Evolutionary conservation across 2,113 vertebrate genomes (phyloP).

Genomic region (Phalacrocorax carbo): DNA sequence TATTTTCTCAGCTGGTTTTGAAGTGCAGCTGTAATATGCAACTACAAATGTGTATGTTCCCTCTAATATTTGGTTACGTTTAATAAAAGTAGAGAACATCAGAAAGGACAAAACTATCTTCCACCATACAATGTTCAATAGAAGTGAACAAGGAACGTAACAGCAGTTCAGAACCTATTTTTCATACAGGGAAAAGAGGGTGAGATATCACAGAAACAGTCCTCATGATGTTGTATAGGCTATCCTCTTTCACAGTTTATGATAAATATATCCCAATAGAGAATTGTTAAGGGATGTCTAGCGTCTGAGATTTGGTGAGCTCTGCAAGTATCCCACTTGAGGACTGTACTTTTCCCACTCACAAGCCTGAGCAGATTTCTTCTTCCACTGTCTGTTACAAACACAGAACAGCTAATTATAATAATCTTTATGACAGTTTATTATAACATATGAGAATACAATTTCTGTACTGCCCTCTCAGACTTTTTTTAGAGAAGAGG

Average conservation of each 20-base stretch:
- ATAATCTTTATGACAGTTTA: neutral
- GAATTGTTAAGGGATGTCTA: neutral
- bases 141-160: neutral
- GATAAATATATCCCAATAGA: neutral
- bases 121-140: neutral
- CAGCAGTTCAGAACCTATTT: neutral
- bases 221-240: neutral
- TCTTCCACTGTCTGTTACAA: neutral
- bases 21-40: neutral
- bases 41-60: neutral
- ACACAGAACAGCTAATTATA: neutral
- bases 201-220: neutral
- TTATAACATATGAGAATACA: neutral
- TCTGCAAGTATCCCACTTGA: neutral
- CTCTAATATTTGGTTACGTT: neutral
- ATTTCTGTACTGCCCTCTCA: neutral
- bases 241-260: neutral
- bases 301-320: neutral
- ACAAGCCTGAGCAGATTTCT: neutral
- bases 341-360: neutral
- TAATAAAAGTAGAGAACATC: neutral
- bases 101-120: neutral
- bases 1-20: neutral
- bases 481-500: neutral
- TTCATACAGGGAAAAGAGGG: neutral